Evolutionary conservation across 2,888 invertebrate species (phyloP).

Genomic region (Chrysina gloriosa): DNA sequence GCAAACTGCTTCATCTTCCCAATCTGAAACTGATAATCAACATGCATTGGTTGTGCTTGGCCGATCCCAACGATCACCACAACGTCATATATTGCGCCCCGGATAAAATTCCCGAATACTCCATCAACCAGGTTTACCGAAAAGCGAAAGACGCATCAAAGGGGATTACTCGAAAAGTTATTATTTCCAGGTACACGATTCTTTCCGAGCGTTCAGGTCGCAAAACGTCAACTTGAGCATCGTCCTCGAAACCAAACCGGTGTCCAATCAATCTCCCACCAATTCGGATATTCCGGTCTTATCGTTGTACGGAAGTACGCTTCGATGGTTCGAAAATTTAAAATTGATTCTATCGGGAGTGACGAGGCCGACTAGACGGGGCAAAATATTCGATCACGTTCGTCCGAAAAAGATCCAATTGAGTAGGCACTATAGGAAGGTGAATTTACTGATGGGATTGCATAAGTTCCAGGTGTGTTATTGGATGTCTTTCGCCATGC

Average conservation of each 20-base stretch:
- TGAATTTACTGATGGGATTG: slow-evolving; percentile 86
- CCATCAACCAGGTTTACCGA: slow-evolving; percentile 83
- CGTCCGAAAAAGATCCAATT: slow-evolving; percentile 90
- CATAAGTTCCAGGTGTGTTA: slow-evolving; percentile 91
- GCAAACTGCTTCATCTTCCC: slow-evolving; percentile 91
- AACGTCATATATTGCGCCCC: slow-evolving; percentile 96
- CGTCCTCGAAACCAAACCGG: slow-evolving; percentile 79
- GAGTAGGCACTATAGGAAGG: slow-evolving; percentile 90
- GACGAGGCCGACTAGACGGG: slow-evolving; percentile 93
- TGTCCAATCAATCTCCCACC: slow-evolving; percentile 64
- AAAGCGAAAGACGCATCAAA: background rate
- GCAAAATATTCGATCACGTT: slow-evolving; percentile 86
- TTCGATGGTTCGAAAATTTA: slow-evolving; percentile 96
- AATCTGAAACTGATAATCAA: slow-evolving; percentile 86
- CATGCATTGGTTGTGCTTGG: slow-evolving; percentile 91
- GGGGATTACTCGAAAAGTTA: background rate
- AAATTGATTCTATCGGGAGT: slow-evolving; percentile 93
- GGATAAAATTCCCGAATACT: slow-evolving; percentile 95
- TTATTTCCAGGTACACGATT: slow-evolving; percentile 83
- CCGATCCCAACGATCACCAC: slow-evolving; percentile 96
- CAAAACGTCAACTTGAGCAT: slow-evolving; percentile 84
- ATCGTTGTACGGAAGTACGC: slow-evolving; percentile 91
- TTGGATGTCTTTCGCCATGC: slow-evolving; percentile 98
- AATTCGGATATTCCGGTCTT: slow-evolving; percentile 75
- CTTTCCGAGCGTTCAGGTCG: slow-evolving; percentile 93